Percentiles rank a stretch among this genome's conserved stretches.
phyloP scores from a whole-genome alignment of 2,113 vertebrate genomes.

The Poeciliopsis turrubarensis region DNA sequence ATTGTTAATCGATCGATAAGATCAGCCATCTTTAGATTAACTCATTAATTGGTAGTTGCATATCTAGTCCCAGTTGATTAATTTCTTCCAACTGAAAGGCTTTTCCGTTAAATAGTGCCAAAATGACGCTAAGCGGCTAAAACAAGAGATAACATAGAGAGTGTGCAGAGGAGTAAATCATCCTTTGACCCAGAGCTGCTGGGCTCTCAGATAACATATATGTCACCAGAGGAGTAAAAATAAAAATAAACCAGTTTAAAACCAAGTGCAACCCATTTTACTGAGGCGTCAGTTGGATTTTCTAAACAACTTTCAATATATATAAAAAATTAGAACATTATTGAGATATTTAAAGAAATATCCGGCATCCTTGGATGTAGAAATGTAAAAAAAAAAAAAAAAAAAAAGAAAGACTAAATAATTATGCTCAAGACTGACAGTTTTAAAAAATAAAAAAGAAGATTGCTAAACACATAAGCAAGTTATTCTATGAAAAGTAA shows the following conservation, averaged over 20 bases:
- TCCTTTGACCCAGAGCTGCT: constrained; percentile 64
- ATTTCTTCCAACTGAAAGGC: too few species aligned
- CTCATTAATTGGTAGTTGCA: too few species aligned
- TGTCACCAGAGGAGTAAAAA: constrained; percentile 36
- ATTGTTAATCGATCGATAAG: too few species aligned
- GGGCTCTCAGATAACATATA: constrained; percentile 70
- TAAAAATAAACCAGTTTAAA: constrained; percentile 16
- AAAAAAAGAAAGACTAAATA: too few species aligned
- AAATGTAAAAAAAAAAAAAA: too few species aligned
- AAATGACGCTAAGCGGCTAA: neutral
- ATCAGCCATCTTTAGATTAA: too few species aligned
- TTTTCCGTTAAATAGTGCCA: neutral
- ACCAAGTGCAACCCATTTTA: neutral
- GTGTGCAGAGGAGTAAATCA: constrained; percentile 38
- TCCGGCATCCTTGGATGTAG: too few species aligned
- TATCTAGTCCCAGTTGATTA: too few species aligned
- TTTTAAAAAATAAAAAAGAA: too few species aligned
- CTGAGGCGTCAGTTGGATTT: neutral
- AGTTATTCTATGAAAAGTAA: neutral
- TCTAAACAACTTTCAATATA: neutral
- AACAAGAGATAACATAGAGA: neutral
- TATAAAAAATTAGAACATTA: neutral
- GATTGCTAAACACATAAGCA: too few species aligned
- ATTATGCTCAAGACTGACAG: neutral
- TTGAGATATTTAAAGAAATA: too few species aligned